These are phyloP conservation scores for Pampus argenteus DNA, from an alignment of 2,797 vertebrate species.

Conservation along the genomic window DNA sequence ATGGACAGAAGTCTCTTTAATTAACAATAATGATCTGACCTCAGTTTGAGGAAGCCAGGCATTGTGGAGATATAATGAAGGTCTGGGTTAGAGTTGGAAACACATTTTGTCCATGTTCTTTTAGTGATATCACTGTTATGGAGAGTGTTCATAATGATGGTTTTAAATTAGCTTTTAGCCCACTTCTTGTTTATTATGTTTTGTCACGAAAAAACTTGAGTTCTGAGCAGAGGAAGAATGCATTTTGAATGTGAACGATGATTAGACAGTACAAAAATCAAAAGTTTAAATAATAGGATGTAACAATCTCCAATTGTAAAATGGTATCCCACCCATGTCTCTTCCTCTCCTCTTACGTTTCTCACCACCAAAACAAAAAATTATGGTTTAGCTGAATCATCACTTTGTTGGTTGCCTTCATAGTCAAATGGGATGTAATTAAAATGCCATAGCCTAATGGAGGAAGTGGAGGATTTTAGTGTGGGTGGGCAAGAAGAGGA, in stretches of 20 bases:
- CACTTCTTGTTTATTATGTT: slow-evolving; percentile 52
- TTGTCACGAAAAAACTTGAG: slow-evolving; percentile 32
- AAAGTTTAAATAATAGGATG: slow-evolving; percentile 35
- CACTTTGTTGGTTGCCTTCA: slow-evolving; percentile 60
- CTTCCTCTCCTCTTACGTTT: slow-evolving; percentile 2
- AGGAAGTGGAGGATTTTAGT: slow-evolving; percentile 51
- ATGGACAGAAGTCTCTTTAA: slow-evolving; percentile 72
- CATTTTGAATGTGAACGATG: slow-evolving; percentile 50
- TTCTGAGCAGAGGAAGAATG: slow-evolving; percentile 26
- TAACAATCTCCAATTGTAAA: slow-evolving; percentile 24
- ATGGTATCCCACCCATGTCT: slow-evolving; percentile 20
- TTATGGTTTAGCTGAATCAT: slow-evolving; percentile 54
- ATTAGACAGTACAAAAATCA: slow-evolving; percentile 32
- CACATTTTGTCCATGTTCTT: slow-evolving; percentile 18
- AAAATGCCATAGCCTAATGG: slow-evolving; percentile 72
- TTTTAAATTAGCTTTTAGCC: slow-evolving; percentile 43
- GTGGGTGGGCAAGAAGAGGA: slow-evolving; percentile 63
- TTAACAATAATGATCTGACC: slow-evolving; percentile 74
- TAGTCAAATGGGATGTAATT: slow-evolving; percentile 77
- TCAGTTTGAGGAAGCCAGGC: slow-evolving; percentile 42
- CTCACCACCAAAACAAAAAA: slow-evolving; percentile 25
- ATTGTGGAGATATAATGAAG: slow-evolving; percentile 37
- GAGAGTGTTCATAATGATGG: slow-evolving; percentile 41
- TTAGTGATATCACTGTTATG: slow-evolving; percentile 22
- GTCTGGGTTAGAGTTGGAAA: slow-evolving; percentile 51